Evolutionary conservation across 2,888 invertebrate genomes (phyloP).

Genomic region (Strigamia transsilvanica): DNA sequence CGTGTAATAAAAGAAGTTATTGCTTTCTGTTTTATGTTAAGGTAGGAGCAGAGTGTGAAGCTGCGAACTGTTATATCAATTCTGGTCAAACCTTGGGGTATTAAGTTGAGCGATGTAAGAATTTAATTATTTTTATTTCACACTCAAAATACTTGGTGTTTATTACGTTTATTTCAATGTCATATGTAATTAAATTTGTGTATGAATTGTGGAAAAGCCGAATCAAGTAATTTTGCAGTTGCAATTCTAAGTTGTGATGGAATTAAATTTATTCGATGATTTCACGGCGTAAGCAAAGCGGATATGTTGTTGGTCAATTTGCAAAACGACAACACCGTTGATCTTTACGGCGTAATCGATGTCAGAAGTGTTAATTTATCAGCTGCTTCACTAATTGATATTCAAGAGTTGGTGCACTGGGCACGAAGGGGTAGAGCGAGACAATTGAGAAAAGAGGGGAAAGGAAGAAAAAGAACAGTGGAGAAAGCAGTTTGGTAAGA

Average conservation of each 20-base stretch:
- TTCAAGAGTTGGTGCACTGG: conserved; percentile 27
- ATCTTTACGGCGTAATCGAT: conserved; percentile 1
- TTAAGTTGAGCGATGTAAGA: too few relatives aligned
- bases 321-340: background rate
- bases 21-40: too few relatives aligned
- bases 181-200: too few relatives aligned
- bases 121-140: too few relatives aligned
- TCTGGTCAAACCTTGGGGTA: too few relatives aligned
- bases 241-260: background rate
- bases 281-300: background rate
- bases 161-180: too few relatives aligned
- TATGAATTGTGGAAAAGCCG: too few relatives aligned
- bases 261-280: background rate
- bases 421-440: background rate
- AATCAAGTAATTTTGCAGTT: too few relatives aligned
- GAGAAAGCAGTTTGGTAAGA: conserved; percentile 33
- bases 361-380: conserved; percentile 39
- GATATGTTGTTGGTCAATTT: conserved; percentile 48
- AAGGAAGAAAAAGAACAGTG: background rate
- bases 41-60: too few relatives aligned
- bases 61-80: too few relatives aligned
- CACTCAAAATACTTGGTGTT: too few relatives aligned
- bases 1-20: too few relatives aligned
- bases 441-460: conserved; percentile 7
- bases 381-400: conserved; percentile 32